These are phyloP conservation scores for Adoxophyes honmai DNA, from an alignment of 1,140 invertebrate species.

Conservation along the genomic window DNA sequence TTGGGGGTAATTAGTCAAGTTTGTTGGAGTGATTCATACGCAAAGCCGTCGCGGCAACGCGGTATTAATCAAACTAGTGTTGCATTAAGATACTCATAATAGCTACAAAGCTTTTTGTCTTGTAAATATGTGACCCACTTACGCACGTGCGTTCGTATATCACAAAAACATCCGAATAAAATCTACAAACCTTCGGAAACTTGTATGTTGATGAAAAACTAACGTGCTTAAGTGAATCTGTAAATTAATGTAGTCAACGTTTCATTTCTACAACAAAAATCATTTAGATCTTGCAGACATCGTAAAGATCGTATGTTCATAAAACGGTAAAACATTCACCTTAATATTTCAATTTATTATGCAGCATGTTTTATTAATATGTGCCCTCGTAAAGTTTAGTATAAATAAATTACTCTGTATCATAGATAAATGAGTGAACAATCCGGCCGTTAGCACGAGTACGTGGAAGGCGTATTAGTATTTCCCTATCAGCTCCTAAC, in stretches of 20 bases:
- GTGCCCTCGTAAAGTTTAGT: no score
- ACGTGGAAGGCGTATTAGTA: conserved; percentile 39
- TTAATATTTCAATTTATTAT: no score
- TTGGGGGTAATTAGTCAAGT: conserved; percentile 24
- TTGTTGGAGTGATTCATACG: conserved; percentile 5
- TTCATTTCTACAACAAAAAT: no score
- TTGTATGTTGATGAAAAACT: neutral
- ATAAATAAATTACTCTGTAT: no score
- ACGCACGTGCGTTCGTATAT: neutral
- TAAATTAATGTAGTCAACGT: neutral
- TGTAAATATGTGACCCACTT: neutral
- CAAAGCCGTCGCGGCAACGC: neutral
- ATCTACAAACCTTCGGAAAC: neutral
- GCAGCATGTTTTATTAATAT: no score
- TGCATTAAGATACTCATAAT: neutral
- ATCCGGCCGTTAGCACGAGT: conserved; percentile 51
- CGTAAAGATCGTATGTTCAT: no score
- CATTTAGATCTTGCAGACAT: no score
- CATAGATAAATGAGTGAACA: no score
- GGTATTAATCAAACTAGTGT: neutral
- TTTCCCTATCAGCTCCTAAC: conserved; percentile 51
- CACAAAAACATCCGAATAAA: neutral
- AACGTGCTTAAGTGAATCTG: neutral
- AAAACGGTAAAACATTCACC: no score
- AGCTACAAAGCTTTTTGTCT: neutral